Evolutionary conservation across 2,797 vertebrate species (phyloP), one percentile per base, ranked within the genome.

Genomic region (Lacerta viridis): DNA sequence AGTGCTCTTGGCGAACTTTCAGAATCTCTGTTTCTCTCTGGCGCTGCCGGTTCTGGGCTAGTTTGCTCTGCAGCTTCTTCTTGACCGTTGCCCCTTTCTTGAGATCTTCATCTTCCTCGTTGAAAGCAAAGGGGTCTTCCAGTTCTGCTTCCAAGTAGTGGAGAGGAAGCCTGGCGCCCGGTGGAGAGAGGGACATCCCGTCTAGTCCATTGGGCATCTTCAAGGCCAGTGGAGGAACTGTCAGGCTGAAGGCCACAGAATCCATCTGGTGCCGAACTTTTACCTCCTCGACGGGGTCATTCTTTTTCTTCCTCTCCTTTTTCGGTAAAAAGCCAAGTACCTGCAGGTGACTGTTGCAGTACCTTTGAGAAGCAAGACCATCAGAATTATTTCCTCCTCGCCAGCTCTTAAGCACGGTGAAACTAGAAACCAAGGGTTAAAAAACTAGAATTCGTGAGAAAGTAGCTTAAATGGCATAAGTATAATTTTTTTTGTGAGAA

Each of bases 281-380:
- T 85, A 98, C 98, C 77, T 99, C 99, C 89, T 99, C 99, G 97
- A 99, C 94, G 88, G 98, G 97, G 88, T 99, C 99, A 84, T 98
- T 99, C 96, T 99, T 99, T 98, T 99, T 99, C 98, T 99, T 99
- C 92, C 99, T 98, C 96, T 99, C 99, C 96, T 99, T 99, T 97
- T 99, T 99, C 92, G 99, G 99, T 96, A 99, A 99, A 95, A 99
- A 99, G 93, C 99, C 99, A 91, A 99, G 98, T 95, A 99, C 99
- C 95, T 99, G 99, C 95, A 99, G 97, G 93, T 99, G 99, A 96
- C 99, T 99, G 97, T 99, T 99, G 97, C 99, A 99, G 97, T 99
- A 99, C 98, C 99, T 99, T 97, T 75, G 79, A 92, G 92, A 94
- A 94, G 75, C 36, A 94, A 33, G 93, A 93, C 71, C n/a, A 93